phyloP scores from a whole-genome alignment of 2,888 invertebrate genomes.

The Hirtodrosophila trivittata region DNA sequence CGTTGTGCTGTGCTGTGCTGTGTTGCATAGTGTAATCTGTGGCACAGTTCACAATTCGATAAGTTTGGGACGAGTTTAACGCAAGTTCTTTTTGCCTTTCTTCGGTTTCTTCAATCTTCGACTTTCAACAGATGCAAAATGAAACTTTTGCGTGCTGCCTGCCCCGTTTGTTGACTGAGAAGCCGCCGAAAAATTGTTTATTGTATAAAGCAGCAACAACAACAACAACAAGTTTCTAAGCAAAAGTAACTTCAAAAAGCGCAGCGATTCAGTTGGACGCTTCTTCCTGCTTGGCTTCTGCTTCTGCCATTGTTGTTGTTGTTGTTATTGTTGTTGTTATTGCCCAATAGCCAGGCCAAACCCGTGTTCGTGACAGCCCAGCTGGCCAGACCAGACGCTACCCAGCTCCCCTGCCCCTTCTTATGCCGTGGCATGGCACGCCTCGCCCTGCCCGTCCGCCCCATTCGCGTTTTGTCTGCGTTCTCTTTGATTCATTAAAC shows the following conservation, averaged over 20 bases:
- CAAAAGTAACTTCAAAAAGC: constrained; percentile 66
- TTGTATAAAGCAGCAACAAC: constrained; percentile 48
- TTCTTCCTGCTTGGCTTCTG: constrained; percentile 66
- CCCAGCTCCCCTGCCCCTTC: constrained; percentile 1
- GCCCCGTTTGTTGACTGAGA: constrained; percentile 67
- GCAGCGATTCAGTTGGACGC: constrained; percentile 72
- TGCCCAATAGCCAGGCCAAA: constrained; percentile 54
- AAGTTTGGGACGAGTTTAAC: constrained; percentile 40
- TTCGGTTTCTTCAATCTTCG: constrained; percentile 57
- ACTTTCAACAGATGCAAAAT: constrained; percentile 68
- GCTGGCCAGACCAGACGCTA: constrained; percentile 49
- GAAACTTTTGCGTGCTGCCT: constrained; percentile 71
- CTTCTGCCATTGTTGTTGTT: constrained; percentile 43
- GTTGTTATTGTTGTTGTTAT: constrained; percentile 38
- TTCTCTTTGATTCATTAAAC: constrained; percentile 66
- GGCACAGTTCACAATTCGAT: constrained; percentile 42
- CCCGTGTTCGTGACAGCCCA: constrained; percentile 70
- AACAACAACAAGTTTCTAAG: constrained; percentile 32
- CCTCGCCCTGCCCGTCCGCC: constrained; percentile 2
- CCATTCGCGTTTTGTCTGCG: constrained; percentile 29
- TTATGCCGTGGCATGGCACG: neutral
- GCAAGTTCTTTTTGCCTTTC: constrained; percentile 28
- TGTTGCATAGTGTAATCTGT: constrained; percentile 46
- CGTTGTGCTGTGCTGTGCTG: neutral
- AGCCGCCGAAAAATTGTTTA: constrained; percentile 74